These are phyloP conservation scores for Drosophila mayaguana DNA, from an alignment of 2,888 invertebrate species.

Conservation along the genomic window DNA sequence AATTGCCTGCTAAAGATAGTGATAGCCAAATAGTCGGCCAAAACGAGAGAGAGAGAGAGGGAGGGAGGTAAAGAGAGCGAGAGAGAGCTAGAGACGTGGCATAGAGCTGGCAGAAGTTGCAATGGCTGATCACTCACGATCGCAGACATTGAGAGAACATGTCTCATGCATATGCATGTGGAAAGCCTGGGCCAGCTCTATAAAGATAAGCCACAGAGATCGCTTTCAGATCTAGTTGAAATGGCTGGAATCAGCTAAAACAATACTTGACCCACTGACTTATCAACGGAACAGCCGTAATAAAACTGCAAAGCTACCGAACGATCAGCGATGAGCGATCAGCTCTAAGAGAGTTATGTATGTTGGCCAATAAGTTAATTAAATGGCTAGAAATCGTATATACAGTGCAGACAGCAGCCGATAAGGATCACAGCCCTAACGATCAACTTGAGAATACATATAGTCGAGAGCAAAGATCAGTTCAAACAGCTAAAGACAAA, in stretches of 20 bases:
- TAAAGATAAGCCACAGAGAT: slow-evolving; percentile 2
- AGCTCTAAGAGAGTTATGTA: not conserved
- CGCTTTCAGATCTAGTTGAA: not conserved
- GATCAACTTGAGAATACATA: slow-evolving; percentile 3
- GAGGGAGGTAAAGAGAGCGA: not conserved
- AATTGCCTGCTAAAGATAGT: slow-evolving; percentile 70
- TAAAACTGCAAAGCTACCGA: not conserved
- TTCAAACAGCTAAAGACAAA: not conserved
- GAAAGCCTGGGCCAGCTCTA: not conserved
- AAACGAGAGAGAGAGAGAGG: not conserved
- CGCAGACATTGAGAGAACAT: slow-evolving; percentile 4
- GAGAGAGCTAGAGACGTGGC: not conserved
- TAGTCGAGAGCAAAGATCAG: slow-evolving; percentile 31
- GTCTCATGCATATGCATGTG: slow-evolving; percentile 19
- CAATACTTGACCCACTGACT: slow-evolving; percentile 1
- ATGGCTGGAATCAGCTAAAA: slow-evolving; percentile 25
- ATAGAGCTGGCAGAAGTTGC: slow-evolving; percentile 4
- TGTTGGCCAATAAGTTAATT: slow-evolving; percentile 14
- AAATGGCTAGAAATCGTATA: not conserved
- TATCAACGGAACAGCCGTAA: not conserved
- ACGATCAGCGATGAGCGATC: not conserved
- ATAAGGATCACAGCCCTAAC: slow-evolving; percentile 15
- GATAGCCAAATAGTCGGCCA: slow-evolving; percentile 33
- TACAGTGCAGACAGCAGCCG: not conserved
- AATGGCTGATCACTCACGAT: slow-evolving; percentile 38